Conservation (phyloP, 1,140 invertebrate species). For the Bombyx mori region ASM3026992v2 NC_085128.1:6609501-6610000, state of each 20-base stretch:
- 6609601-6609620: constrained; percentile 54
- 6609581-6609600: constrained; percentile 67
- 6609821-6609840: neutral
- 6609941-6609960: neutral
- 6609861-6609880: no score
- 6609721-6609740: constrained; percentile 64
- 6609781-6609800: constrained; percentile 9
- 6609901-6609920: no score
- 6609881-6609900: no score
- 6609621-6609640: constrained; percentile 65
- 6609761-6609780: constrained; percentile 20
- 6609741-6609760: constrained; percentile 43
- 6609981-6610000: no score
- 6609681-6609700: constrained; percentile 69
- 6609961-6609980: no score
- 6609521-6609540: constrained; percentile 63
- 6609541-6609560: constrained; percentile 69
- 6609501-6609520: constrained; percentile 72
- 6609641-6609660: constrained; percentile 60
- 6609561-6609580: constrained; percentile 70
- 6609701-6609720: constrained; percentile 69
- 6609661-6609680: constrained; percentile 71
- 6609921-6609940: neutral
- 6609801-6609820: neutral
- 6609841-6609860: no score